Percentiles rank a stretch among this genome's conserved stretches.
Conservation (phyloP, 2,113 vertebrate species). For the Notechis scutatus region DNA sequence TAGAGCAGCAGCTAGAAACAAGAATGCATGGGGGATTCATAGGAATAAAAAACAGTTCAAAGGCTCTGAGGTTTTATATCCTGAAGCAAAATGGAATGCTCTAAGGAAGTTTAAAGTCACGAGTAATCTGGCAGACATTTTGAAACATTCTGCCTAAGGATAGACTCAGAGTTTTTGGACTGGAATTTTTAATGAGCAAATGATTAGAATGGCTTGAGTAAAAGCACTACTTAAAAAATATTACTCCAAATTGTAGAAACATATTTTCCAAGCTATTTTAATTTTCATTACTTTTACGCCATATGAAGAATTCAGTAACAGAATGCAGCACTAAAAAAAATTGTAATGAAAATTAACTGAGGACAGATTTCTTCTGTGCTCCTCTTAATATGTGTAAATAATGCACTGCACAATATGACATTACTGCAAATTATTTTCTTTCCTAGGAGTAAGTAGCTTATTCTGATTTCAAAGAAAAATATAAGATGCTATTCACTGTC, state of each 20-base stretch:
- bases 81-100: slow-evolving; percentile 27
- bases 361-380: background rate
- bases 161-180: background rate
- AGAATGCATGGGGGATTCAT: slow-evolving; percentile 2
- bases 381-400: background rate
- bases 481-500: background rate
- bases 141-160: slow-evolving; percentile 14
- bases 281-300: background rate
- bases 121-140: slow-evolving; percentile 26
- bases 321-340: background rate
- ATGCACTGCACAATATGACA: background rate
- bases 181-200: slow-evolving; percentile 10
- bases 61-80: slow-evolving; percentile 20
- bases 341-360: background rate
- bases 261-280: background rate
- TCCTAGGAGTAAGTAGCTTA: background rate
- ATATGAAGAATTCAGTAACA: background rate
- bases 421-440: background rate
- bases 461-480: background rate
- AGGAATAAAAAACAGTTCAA: slow-evolving; percentile 27
- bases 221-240: slow-evolving; percentile 13
- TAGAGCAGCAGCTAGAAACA: background rate
- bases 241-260: slow-evolving; percentile 1
- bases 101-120: slow-evolving; percentile 16
- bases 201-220: background rate